Percentiles rank a stretch among this genome's conserved stretches.
Evolutionary conservation across 2,797 vertebrate species (phyloP).

Genomic region (Malurus leucopterus): DNA sequence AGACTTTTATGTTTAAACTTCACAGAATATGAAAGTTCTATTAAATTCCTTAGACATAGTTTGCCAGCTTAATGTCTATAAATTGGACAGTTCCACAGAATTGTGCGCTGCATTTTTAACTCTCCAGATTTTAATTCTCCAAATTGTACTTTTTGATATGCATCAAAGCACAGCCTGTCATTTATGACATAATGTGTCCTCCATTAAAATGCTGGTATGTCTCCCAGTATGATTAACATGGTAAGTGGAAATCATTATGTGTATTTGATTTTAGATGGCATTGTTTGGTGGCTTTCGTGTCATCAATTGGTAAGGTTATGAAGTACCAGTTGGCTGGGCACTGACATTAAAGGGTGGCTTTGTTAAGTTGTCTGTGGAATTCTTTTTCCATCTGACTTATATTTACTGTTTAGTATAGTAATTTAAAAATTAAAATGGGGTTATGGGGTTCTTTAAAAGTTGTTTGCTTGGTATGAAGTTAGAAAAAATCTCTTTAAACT

Average conservation of each 20-base stretch:
- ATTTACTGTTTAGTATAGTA: neutral
- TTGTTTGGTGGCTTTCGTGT: neutral
- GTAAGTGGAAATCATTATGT: neutral
- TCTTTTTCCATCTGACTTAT: neutral
- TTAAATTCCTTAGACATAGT: neutral
- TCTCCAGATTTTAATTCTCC: neutral
- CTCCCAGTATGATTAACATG: neutral
- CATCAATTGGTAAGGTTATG: neutral
- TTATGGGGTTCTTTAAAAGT: neutral
- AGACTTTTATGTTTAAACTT: neutral
- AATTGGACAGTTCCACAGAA: neutral
- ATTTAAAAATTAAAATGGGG: neutral
- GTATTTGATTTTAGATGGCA: neutral
- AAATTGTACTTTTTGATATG: neutral
- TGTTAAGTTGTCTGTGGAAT: neutral
- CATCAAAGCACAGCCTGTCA: neutral
- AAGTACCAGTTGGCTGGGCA: neutral
- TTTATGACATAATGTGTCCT: neutral
- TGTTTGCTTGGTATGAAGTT: neutral
- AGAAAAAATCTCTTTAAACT: neutral
- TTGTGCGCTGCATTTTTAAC: neutral
- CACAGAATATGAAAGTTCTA: neutral
- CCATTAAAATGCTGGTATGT: neutral
- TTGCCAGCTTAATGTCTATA: neutral
- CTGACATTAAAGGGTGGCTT: neutral